Evolutionary conservation across 2,888 invertebrate genomes (phyloP).

Genomic region (Mythimna lalbum): DNA sequence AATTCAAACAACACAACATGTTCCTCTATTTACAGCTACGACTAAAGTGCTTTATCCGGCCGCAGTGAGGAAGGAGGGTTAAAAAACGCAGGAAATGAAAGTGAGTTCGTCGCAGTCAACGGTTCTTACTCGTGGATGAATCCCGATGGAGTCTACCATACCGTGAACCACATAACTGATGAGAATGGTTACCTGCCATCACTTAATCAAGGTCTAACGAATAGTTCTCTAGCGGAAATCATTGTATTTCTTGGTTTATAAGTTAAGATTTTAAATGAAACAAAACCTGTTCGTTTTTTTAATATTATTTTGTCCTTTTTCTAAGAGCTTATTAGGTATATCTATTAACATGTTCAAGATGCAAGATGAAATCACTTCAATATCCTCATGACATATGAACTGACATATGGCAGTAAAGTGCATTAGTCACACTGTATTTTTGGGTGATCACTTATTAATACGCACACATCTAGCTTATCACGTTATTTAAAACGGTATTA

Average conservation of each 20-base stretch:
- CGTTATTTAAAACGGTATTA: too few relatives aligned
- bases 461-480: not conserved
- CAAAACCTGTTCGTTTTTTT: not conserved
- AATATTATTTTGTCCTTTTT: not conserved
- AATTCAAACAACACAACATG: not conserved
- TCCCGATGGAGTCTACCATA: conserved; percentile 86
- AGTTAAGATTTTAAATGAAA: too few relatives aligned
- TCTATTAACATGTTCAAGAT: not conserved
- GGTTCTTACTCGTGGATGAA: conserved; percentile 88
- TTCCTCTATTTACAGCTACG: conserved; percentile 76
- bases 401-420: not conserved
- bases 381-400: not conserved
- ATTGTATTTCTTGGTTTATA: conserved; percentile 76
- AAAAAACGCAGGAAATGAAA: conserved; percentile 87
- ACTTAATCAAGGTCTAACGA: conserved; percentile 53
- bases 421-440: too few relatives aligned
- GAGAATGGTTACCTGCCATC: conserved; percentile 89
- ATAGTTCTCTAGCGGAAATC: conserved; percentile 73
- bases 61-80: conserved; percentile 88
- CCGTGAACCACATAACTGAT: conserved; percentile 88
- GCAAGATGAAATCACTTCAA: not conserved
- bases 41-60: conserved; percentile 88
- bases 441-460: not conserved
- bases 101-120: conserved; percentile 85
- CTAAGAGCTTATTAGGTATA: not conserved